Evolutionary conservation across 2,113 vertebrate genomes (phyloP).

Genomic region (Mugil cephalus): DNA sequence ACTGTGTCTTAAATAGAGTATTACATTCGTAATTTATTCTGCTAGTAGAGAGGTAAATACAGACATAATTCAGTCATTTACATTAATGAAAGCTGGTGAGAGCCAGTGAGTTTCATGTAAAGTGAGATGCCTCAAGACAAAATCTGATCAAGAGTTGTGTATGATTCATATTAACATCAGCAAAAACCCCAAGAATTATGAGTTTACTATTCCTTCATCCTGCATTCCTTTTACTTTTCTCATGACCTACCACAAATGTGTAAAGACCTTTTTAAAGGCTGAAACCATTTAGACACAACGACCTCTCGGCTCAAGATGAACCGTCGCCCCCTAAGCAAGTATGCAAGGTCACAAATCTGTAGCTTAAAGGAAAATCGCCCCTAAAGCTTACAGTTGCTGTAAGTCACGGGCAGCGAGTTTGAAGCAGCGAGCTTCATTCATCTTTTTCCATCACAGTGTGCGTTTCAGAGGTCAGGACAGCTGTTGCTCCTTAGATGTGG

Average conservation of each 20-base stretch:
- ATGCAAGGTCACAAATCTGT: constrained; percentile 2
- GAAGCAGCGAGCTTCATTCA: constrained; percentile 45
- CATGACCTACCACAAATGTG: background rate
- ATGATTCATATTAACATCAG: background rate
- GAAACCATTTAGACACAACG: background rate
- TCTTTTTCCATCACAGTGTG: constrained; percentile 30
- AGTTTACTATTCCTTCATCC: too few relatives aligned
- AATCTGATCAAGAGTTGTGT: constrained; percentile 3
- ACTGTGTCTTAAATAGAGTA: background rate
- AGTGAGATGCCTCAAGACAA: background rate
- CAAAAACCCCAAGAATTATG: too few relatives aligned
- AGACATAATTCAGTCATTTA: background rate
- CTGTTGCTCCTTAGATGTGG: constrained; percentile 61
- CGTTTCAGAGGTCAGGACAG: constrained; percentile 55
- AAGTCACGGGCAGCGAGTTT: background rate
- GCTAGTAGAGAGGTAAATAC: background rate
- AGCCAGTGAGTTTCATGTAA: background rate
- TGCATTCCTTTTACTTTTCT: background rate
- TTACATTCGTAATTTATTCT: background rate
- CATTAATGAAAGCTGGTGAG: too few relatives aligned
- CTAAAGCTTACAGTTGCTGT: constrained; percentile 1
- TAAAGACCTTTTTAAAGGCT: background rate
- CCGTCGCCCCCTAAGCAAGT: background rate
- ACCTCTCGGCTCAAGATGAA: constrained; percentile 9
- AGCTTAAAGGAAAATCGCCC: constrained; percentile 8